Percentiles rank a stretch among this genome's conserved stretches.
phyloP scores from a whole-genome alignment of 2,797 vertebrate species.

The Hemitrygon akajei region DNA sequence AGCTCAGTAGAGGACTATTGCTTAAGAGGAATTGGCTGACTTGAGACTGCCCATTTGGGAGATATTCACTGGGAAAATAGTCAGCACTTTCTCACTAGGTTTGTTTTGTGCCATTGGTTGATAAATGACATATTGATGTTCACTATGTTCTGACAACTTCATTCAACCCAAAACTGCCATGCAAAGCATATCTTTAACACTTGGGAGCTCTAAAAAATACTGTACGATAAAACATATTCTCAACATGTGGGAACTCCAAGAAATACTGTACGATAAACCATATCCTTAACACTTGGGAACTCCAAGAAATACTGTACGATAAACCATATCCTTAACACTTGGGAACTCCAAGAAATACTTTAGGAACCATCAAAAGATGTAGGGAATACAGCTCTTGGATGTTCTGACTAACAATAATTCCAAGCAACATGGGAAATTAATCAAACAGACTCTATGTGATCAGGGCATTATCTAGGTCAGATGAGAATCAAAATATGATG shows the following conservation, averaged over 20 bases:
- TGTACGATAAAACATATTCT: too few relatives aligned
- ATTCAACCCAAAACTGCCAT: not conserved
- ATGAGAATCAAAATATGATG: not conserved
- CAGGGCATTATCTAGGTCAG: not conserved
- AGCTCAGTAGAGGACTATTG: not conserved
- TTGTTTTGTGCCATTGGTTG: not conserved
- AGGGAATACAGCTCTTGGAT: not conserved
- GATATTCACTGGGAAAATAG: not conserved
- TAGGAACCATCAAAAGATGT: not conserved
- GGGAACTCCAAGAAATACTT: too few relatives aligned
- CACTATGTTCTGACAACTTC: not conserved
- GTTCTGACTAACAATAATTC: not conserved
- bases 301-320: too few relatives aligned
- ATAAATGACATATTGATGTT: conserved; percentile 1
- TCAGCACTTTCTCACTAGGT: not conserved
- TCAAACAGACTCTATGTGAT: not conserved
- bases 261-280: too few relatives aligned
- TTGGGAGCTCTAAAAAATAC: too few relatives aligned
- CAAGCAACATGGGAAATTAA: not conserved
- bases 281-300: not conserved
- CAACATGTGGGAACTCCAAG: not conserved
- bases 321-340: not conserved
- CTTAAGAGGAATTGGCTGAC: not conserved
- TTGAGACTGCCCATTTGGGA: not conserved
- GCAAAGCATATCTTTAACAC: not conserved